Conservation (phyloP, 2,113 vertebrate genomes). For the Psephotus haematonotus region DNA sequence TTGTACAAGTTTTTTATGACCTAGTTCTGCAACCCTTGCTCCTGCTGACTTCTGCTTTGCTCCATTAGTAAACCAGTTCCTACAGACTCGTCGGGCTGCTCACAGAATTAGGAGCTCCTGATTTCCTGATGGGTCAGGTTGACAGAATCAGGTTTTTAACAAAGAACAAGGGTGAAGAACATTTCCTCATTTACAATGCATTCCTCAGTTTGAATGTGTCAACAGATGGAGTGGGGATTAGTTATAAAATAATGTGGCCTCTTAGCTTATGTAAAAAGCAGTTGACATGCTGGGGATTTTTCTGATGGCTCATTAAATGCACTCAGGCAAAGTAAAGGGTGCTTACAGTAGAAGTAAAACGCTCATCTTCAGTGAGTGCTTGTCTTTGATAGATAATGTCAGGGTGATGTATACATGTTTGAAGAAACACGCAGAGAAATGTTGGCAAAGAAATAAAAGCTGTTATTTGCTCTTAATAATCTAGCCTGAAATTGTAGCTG, state of each 20-base stretch:
- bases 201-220: background rate
- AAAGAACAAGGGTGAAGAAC: background rate
- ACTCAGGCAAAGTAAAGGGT: slow-evolving; percentile 2
- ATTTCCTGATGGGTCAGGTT: background rate
- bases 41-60: background rate
- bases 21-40: background rate
- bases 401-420: background rate
- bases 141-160: background rate
- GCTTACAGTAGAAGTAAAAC: background rate
- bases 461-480: background rate
- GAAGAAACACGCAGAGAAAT: background rate
- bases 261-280: slow-evolving; percentile 29
- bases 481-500: background rate
- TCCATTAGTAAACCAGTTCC: background rate
- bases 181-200: background rate
- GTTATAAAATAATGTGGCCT: slow-evolving; percentile 21
- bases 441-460: background rate
- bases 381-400: background rate
- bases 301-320: slow-evolving; percentile 29
- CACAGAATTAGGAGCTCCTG: background rate
- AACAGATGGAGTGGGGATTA: slow-evolving; percentile 54
- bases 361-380: slow-evolving; percentile 13
- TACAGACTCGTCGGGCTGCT: background rate
- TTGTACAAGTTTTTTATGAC: background rate
- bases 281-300: background rate